Conservation (phyloP, 2,888 invertebrate species). For the Plemyria rubiginata region DNA sequence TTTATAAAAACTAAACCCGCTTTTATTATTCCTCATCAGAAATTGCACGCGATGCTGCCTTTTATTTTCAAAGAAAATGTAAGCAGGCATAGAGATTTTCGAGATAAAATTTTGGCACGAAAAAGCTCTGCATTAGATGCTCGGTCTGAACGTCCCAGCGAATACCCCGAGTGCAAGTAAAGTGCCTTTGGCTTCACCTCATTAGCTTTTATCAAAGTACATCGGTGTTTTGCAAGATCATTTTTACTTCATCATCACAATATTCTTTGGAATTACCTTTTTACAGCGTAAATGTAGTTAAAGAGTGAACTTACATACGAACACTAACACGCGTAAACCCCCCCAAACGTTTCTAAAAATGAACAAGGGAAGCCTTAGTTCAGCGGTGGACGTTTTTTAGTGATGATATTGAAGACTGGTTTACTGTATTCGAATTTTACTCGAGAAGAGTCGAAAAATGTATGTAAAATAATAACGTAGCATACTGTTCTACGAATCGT, state of each 20-base stretch:
- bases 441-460: no score
- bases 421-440: no score
- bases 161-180: constrained; percentile 17
- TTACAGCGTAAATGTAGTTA: not conserved
- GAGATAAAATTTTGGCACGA: constrained; percentile 29
- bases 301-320: no score
- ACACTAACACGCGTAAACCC: no score
- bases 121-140: constrained; percentile 26
- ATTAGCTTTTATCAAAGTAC: constrained; percentile 24
- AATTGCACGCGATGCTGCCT: constrained; percentile 7
- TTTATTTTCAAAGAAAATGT: constrained; percentile 14
- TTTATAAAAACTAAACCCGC: not conserved
- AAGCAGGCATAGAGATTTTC: constrained; percentile 13
- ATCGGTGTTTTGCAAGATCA: constrained; percentile 6
- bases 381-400: no score
- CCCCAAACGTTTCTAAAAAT: no score
- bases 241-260: constrained; percentile 2
- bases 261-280: not conserved
- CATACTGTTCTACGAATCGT: not conserved
- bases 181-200: constrained; percentile 23
- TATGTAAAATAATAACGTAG: not conserved
- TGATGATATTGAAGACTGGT: no score
- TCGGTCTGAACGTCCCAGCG: constrained; percentile 10
- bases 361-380: no score
- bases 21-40: constrained; percentile 1